Conservation (phyloP, 2,797 vertebrate genomes). For the Pipistrellus kuhlii region DNA sequence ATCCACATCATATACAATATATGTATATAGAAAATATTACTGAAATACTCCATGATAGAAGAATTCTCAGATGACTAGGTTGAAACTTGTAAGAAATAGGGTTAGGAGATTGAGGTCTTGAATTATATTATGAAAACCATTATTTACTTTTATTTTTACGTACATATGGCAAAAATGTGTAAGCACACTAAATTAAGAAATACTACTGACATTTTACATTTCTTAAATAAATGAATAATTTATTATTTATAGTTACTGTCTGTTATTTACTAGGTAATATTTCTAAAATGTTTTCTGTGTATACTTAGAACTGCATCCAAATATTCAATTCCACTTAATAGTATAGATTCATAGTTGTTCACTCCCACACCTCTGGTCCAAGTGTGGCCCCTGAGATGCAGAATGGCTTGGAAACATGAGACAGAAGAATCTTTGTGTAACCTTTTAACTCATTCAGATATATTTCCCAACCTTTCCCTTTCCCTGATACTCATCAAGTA, state of each 20-base stretch:
- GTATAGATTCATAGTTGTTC: background rate
- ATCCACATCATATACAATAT: background rate
- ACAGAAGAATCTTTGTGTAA: slow-evolving; percentile 2
- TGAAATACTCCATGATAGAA: slow-evolving; percentile 5
- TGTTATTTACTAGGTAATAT: background rate
- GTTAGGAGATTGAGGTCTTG: background rate
- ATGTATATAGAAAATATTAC: background rate
- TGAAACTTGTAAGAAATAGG: slow-evolving; percentile 24
- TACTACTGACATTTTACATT: slow-evolving; percentile 17
- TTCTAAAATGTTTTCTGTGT: slow-evolving; percentile 5
- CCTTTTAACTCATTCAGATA: background rate
- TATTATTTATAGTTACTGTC: slow-evolving; percentile 33
- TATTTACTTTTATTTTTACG: slow-evolving; percentile 52
- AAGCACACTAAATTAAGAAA: slow-evolving; percentile 25
- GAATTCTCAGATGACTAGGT: slow-evolving; percentile 37
- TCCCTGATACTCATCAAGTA: background rate
- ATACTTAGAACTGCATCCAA: slow-evolving; percentile 2
- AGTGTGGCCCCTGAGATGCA: background rate
- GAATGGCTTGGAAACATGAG: background rate
- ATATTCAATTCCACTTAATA: slow-evolving; percentile 11
- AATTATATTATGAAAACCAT: slow-evolving; percentile 15
- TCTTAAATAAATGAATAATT: slow-evolving; percentile 38
- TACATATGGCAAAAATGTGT: background rate
- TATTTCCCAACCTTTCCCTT: slow-evolving; percentile 2
- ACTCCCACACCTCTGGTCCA: background rate